A percentile compares a stretch with the other conserved stretches of the same genome.
Conservation (phyloP, 2,113 vertebrate species). For the Phyllostomus discolor region DNA sequence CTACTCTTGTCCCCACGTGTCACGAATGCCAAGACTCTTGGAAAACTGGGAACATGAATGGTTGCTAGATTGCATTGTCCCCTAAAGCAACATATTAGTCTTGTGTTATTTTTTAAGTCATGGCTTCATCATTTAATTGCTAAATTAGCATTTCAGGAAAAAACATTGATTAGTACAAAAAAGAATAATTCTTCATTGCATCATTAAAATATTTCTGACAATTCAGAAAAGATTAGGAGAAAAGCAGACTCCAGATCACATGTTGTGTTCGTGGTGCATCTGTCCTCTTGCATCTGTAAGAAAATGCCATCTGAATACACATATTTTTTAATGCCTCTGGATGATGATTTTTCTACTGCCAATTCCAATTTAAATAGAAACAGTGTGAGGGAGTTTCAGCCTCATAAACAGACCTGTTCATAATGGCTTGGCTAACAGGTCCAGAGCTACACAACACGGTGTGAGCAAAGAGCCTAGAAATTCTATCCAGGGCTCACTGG, state of each 20-base stretch:
- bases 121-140: background rate
- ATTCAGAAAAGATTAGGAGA: background rate
- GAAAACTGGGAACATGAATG: background rate
- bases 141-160: background rate
- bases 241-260: background rate
- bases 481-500: slow-evolving; percentile 2
- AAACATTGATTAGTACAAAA: background rate
- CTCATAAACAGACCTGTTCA: slow-evolving; percentile 31
- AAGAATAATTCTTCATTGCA: background rate
- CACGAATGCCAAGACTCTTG: background rate
- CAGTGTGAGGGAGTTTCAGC: background rate
- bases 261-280: background rate
- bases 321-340: background rate
- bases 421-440: background rate
- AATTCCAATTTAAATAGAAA: slow-evolving; percentile 57
- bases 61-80: background rate
- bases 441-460: background rate
- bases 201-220: slow-evolving; percentile 2
- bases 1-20: accelerated
- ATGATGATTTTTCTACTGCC: background rate
- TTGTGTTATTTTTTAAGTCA: background rate
- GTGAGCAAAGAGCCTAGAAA: slow-evolving; percentile 24
- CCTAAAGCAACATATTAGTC: background rate
- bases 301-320: background rate
- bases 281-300: background rate